These are phyloP conservation scores for Sipha flava DNA, from an alignment of 1,140 invertebrate genomes.

Conservation along the genomic window DNA sequence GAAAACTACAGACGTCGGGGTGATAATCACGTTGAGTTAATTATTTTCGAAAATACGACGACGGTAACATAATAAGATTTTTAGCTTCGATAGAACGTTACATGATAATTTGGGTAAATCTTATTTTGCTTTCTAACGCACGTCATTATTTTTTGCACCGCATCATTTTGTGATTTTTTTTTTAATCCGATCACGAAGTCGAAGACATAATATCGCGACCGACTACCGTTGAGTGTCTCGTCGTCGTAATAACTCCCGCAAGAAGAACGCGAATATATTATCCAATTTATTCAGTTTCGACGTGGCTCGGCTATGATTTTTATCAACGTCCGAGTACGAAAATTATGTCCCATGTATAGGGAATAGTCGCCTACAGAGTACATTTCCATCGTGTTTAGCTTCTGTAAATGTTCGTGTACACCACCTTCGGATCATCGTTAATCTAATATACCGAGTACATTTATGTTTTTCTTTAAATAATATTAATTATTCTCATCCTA, in stretches of 20 bases:
- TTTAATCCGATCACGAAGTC: too few relatives aligned
- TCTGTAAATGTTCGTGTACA: not conserved
- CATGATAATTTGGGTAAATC: not conserved
- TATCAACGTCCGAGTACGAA: not conserved
- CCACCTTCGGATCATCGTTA: not conserved
- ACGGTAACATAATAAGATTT: too few relatives aligned
- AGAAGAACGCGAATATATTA: not conserved
- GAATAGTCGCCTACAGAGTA: not conserved
- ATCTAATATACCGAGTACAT: not conserved
- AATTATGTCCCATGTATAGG: too few relatives aligned
- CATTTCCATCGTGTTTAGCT: not conserved
- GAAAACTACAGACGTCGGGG: too few relatives aligned
- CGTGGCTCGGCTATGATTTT: not conserved
- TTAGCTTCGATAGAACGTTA: too few relatives aligned
- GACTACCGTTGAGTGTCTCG: not conserved
- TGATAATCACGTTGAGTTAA: too few relatives aligned
- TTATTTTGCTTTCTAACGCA: not conserved
- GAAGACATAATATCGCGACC: not conserved
- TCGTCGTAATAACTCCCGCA: not conserved
- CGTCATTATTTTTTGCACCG: too few relatives aligned
- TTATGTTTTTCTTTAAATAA: not conserved
- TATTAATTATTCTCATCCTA: too few relatives aligned
- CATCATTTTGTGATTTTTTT: not conserved
- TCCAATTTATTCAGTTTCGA: not conserved
- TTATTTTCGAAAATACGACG: too few relatives aligned